Evolutionary conservation across 2,797 vertebrate genomes (phyloP).

Genomic region (Gila robusta): DNA sequence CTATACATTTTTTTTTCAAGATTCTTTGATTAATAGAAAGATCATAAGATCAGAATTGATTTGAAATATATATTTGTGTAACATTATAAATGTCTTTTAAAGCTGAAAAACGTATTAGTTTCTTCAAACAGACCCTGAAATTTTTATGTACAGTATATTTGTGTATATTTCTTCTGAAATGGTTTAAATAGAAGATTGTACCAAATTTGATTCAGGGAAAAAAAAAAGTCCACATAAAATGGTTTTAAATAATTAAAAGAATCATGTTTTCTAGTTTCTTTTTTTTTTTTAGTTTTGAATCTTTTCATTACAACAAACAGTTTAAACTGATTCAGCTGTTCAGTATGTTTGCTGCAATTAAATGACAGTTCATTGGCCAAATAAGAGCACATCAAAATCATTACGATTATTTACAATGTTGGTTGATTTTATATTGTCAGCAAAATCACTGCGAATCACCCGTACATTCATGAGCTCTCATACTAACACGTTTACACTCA

Average conservation of each 20-base stretch:
- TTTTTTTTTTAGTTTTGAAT: not conserved
- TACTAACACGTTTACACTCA: not conserved
- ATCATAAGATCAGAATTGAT: not conserved
- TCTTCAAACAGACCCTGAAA: not conserved
- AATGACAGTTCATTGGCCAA: not conserved
- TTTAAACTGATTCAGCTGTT: not conserved
- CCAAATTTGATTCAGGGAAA: not conserved
- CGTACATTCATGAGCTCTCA: not conserved
- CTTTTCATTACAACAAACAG: not conserved
- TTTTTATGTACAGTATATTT: not conserved
- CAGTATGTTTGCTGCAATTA: not conserved
- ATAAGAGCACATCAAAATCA: not conserved
- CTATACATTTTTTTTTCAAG: too few species aligned
- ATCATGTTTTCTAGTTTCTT: not conserved
- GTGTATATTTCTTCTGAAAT: not conserved
- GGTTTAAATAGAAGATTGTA: not conserved
- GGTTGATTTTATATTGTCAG: constrained; percentile 11
- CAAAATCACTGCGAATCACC: not conserved
- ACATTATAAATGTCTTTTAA: not conserved
- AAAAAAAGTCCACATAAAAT: not conserved
- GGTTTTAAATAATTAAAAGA: not conserved
- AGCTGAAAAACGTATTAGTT: not conserved
- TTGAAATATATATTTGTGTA: not conserved
- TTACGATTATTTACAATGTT: not conserved
- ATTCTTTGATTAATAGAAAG: not conserved